Evolutionary conservation across 2,888 invertebrate species (phyloP), one percentile per base, ranked within the genome.

Genomic region (Marronus borbonicus): DNA sequence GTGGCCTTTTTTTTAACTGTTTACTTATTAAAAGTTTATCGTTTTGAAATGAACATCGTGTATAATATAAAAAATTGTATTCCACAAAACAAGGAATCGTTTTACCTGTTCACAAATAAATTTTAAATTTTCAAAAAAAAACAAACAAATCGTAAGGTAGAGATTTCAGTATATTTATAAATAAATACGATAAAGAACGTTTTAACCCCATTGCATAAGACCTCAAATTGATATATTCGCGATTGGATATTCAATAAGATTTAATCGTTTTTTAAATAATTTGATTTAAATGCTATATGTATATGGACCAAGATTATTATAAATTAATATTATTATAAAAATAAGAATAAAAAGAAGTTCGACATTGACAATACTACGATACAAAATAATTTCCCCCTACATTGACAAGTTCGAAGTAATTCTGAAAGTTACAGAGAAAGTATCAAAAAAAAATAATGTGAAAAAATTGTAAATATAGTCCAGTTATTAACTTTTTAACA

Each of bases 401-500:
- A 77, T 79, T 76, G 76, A 70, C 66, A 76, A 24, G 60, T 60
- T 62, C 60, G 72, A 39, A 17, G 77, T 44, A 50, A 77, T 49
- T 65, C 8, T 12, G 75, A 64, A 68, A 77, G 65, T 62, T 77
- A 75, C 60, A 74, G 66, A 79, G 44, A 44, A 44, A 44, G 74
- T 84, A 84, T 85, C 85, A 85, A 83, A 84, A 52, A 84, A 36
- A 65, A 85, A 81, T 78, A 84, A 83, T 78, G 82, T 83, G 84
- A 82, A 80, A 80, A 85, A 84, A 85, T 85, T 89, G 89, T 89
- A 89, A 88, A 89, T 89, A 89, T 88, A 89, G 88, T 89, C 88
- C 89, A 89, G 88, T 88, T 88, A 88, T 87, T 87, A 88, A 86
- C 87, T 88, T 89, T 88, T 88, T 88, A 87, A 88, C 87, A 87